Evolutionary conservation across 2,888 invertebrate genomes (phyloP).

Genomic region (Heliothis peltigera): DNA sequence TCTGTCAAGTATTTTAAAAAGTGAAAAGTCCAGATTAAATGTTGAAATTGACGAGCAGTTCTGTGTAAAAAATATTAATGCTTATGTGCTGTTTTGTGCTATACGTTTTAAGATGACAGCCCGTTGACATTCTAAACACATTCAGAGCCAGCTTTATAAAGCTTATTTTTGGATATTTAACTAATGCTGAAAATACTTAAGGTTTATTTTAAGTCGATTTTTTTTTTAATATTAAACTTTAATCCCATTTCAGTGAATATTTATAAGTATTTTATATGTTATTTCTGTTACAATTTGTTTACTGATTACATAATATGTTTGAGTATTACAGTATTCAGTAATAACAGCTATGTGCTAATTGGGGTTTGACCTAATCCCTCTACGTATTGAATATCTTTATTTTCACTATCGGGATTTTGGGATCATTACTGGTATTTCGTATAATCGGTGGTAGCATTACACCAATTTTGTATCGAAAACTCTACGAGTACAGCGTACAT

Average conservation of each 20-base stretch:
- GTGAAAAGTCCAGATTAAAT: too few species aligned
- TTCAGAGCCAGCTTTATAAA: conserved; percentile 22
- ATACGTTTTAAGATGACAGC: background rate
- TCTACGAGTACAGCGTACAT: too few species aligned
- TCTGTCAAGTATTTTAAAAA: too few species aligned
- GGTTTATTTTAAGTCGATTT: background rate
- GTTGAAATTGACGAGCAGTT: background rate
- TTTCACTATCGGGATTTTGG: background rate
- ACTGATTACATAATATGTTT: background rate
- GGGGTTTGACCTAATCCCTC: conserved; percentile 16
- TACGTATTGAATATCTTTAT: conserved; percentile 11
- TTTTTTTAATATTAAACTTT: conserved; percentile 22
- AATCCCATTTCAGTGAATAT: background rate
- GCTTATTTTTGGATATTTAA: conserved; percentile 45
- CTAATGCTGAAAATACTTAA: conserved; percentile 36
- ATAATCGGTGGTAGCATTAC: background rate
- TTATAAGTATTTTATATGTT: too few species aligned
- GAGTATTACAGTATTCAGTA: background rate
- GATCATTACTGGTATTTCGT: background rate
- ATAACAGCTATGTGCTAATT: conserved; percentile 23
- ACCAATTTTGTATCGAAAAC: too few species aligned
- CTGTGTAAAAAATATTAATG: background rate
- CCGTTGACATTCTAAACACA: conserved; percentile 37
- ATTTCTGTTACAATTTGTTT: background rate
- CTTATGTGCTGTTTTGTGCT: too few species aligned